phyloP scores from a whole-genome alignment of 2,888 invertebrate species.

The Rotaria magnacalcarata region DNA sequence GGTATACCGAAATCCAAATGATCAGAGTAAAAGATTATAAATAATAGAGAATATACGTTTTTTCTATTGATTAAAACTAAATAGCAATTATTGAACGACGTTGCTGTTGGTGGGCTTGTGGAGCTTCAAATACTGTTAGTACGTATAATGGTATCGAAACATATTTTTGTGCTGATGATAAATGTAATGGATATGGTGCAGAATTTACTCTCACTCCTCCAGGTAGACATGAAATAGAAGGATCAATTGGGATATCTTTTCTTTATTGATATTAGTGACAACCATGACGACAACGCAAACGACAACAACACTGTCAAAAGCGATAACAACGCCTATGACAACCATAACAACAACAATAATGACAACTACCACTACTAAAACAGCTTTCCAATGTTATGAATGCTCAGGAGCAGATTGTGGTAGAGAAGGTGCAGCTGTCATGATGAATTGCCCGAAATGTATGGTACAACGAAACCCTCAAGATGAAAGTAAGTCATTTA shows the following conservation, averaged over 20 bases:
- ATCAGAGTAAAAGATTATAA: neutral
- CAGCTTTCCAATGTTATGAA: neutral
- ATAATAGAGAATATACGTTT: too few relatives aligned
- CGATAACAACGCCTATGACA: too few relatives aligned
- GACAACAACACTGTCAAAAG: too few relatives aligned
- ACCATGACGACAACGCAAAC: neutral
- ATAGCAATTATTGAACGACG: neutral
- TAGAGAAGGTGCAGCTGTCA: neutral
- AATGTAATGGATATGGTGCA: neutral
- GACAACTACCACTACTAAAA: neutral
- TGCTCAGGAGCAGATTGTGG: constrained; percentile 13
- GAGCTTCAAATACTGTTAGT: neutral
- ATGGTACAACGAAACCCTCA: neutral
- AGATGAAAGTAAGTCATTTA: neutral
- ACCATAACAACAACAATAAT: too few relatives aligned
- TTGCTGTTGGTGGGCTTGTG: constrained; percentile 8
- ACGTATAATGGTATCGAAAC: neutral
- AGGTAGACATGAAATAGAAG: neutral
- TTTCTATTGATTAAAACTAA: neutral
- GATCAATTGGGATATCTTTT: too few relatives aligned
- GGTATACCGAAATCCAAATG: neutral
- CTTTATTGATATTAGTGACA: neutral
- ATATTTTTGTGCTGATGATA: neutral
- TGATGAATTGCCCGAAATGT: neutral
- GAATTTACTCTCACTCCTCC: neutral